phyloP scores from a whole-genome alignment of 2,113 vertebrate genomes.

The Poeciliopsis retropinna region DNA sequence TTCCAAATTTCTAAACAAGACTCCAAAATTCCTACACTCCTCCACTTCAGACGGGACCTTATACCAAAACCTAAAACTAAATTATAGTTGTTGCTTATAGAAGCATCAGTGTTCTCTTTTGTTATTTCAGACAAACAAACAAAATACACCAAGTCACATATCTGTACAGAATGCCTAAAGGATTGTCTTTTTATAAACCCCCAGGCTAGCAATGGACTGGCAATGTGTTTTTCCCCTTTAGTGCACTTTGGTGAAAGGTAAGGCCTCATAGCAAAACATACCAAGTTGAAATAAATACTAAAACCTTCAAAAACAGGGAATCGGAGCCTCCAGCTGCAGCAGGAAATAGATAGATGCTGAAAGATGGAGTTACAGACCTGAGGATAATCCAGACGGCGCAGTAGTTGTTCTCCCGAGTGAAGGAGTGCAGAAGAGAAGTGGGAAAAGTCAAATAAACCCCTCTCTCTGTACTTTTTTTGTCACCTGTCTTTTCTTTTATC shows the following conservation, averaged over 20 bases:
- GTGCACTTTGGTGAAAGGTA: slow-evolving; percentile 51
- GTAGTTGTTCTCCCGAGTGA: slow-evolving; percentile 32
- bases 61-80: neutral
- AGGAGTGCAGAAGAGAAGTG: slow-evolving; percentile 24
- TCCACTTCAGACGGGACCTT: too few species aligned
- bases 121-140: slow-evolving; percentile 22
- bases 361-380: slow-evolving; percentile 32
- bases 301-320: slow-evolving; percentile 46
- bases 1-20: too few species aligned
- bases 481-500: slow-evolving; percentile 53
- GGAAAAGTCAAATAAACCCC: slow-evolving; percentile 59
- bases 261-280: slow-evolving; percentile 50
- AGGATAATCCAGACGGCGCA: slow-evolving; percentile 53
- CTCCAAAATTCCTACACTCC: too few species aligned
- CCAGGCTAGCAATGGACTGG: slow-evolving; percentile 33
- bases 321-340: slow-evolving; percentile 27
- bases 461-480: slow-evolving; percentile 39
- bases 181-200: slow-evolving; percentile 49
- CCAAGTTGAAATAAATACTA: slow-evolving; percentile 19
- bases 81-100: neutral
- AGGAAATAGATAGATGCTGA: neutral
- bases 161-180: slow-evolving; percentile 26
- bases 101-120: neutral
- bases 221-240: slow-evolving; percentile 49
- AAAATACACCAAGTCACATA: slow-evolving; percentile 10